These are phyloP conservation scores for Tetanocera ferruginea DNA, from an alignment of 2,888 invertebrate species.

Conservation along the genomic window DNA sequence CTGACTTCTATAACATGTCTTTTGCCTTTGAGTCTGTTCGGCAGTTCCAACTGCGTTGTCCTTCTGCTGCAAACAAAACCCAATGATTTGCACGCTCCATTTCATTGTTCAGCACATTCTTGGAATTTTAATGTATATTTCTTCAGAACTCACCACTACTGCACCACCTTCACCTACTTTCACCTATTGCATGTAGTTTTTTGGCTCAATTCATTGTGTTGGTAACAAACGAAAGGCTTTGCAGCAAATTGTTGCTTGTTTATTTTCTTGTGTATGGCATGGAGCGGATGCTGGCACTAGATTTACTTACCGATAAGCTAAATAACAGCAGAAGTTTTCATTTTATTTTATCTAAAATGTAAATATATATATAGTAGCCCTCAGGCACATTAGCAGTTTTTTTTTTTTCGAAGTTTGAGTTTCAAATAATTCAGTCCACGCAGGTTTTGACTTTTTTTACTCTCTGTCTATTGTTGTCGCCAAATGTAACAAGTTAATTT, in stretches of 20 bases:
- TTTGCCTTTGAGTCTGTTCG: not conserved
- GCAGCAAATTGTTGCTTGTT: conserved; percentile 1
- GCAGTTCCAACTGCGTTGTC: not conserved
- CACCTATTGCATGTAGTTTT: not conserved
- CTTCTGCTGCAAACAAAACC: not conserved
- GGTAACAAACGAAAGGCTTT: not conserved
- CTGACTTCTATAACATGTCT: not conserved
- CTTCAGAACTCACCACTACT: not conserved
- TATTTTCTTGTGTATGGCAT: too few relatives aligned
- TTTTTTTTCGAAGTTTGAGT: too few relatives aligned
- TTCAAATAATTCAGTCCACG: too few relatives aligned
- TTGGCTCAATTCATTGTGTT: not conserved
- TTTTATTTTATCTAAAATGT: too few relatives aligned
- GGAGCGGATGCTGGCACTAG: too few relatives aligned
- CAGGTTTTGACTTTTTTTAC: too few relatives aligned
- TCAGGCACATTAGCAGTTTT: too few relatives aligned
- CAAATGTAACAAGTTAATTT: too few relatives aligned
- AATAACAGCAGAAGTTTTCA: too few relatives aligned
- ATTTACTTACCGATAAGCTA: too few relatives aligned
- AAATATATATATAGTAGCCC: too few relatives aligned
- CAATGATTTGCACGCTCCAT: conserved; percentile 26
- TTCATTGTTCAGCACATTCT: conserved; percentile 25
- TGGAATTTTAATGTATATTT: conserved; percentile 30
- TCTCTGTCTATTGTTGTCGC: too few relatives aligned
- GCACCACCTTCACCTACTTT: not conserved